Percentiles rank a stretch among this genome's conserved stretches.
These are phyloP conservation scores for Hipparchia semele DNA, from an alignment of 2,888 invertebrate species.

Conservation along the genomic window DNA sequence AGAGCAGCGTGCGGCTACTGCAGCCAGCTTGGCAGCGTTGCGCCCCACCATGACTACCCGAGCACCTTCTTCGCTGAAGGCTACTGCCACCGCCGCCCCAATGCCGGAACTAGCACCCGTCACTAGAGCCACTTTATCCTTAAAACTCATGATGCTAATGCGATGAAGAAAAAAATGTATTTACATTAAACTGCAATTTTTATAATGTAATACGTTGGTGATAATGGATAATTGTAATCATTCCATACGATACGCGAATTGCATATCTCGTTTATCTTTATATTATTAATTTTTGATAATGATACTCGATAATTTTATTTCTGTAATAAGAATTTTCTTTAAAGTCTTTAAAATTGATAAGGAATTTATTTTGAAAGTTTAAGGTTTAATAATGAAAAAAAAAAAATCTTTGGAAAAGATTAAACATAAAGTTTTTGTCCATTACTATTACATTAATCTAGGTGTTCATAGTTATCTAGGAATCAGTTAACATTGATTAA, in stretches of 20 bases:
- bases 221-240: too few species aligned
- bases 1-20: constrained; percentile 27
- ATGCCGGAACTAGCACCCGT: constrained; percentile 61
- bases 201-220: too few species aligned
- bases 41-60: constrained; percentile 52
- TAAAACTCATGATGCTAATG: constrained; percentile 14
- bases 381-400: too few species aligned
- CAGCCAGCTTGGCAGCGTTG: constrained; percentile 30
- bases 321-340: too few species aligned
- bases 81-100: constrained; percentile 54
- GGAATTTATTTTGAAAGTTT: too few species aligned
- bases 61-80: constrained; percentile 55
- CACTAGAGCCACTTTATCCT: constrained; percentile 42
- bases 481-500: background rate
- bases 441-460: background rate
- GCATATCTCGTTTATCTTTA: too few species aligned
- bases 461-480: background rate
- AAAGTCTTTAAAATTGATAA: too few species aligned
- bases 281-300: too few species aligned
- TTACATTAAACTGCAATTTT: too few species aligned
- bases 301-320: too few species aligned
- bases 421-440: background rate
- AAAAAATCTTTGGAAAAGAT: too few species aligned
- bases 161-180: background rate
- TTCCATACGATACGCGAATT: too few species aligned